Percentiles rank a stretch among this genome's conserved stretches.
Evolutionary conservation across 2,113 vertebrate species (phyloP).

Genomic region (Ceratotherium simum): DNA sequence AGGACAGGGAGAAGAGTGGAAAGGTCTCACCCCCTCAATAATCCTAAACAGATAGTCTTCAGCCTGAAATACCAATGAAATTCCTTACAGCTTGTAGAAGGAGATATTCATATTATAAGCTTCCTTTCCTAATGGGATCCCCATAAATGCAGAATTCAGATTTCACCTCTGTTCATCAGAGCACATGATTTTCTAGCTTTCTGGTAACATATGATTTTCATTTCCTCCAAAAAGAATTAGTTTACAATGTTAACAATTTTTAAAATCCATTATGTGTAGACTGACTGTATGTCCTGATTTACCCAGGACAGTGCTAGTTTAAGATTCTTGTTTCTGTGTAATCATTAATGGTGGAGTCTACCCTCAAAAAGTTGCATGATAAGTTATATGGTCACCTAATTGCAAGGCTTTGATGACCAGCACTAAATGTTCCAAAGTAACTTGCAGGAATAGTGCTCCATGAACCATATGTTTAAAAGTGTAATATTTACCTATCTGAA

Average conservation of each 20-base stretch:
- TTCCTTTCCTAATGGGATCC: neutral
- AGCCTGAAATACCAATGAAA: neutral
- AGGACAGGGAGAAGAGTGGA: neutral
- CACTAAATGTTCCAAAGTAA: neutral
- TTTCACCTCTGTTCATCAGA: neutral
- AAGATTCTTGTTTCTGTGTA: neutral
- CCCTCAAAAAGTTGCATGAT: neutral
- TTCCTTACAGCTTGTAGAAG: neutral
- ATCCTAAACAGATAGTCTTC: neutral
- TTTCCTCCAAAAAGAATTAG: constrained; percentile 26
- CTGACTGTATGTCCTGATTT: neutral
- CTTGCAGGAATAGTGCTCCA: neutral
- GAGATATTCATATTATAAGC: neutral
- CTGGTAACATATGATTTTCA: neutral
- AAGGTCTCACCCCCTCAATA: neutral
- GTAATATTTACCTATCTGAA: constrained; percentile 54
- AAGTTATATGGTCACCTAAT: constrained; percentile 9
- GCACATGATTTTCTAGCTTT: neutral
- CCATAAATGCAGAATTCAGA: neutral
- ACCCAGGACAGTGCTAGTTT: neutral
- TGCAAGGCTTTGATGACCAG: neutral
- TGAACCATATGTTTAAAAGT: constrained; percentile 53
- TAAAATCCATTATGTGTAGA: neutral
- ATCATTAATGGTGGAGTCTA: neutral
- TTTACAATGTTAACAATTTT: neutral